A percentile compares a stretch with the other conserved stretches of the same genome.
phyloP scores from a whole-genome alignment of 2,797 vertebrate genomes.

The Enteromius viviparus region DNA sequence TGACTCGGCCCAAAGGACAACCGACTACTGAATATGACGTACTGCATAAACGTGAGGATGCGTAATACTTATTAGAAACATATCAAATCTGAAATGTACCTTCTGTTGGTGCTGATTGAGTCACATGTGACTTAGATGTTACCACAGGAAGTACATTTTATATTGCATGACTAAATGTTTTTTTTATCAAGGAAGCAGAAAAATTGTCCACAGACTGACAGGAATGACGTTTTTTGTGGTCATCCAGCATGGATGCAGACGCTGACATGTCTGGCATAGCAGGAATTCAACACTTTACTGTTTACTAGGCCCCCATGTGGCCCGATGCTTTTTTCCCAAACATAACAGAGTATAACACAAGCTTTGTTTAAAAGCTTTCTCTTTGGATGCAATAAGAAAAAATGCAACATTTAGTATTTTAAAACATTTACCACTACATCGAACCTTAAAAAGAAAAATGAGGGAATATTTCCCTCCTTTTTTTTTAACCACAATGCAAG shows the following conservation, averaged over 20 bases:
- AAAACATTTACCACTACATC: constrained; percentile 14
- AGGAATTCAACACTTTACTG: constrained; percentile 77
- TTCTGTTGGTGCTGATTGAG: not conserved
- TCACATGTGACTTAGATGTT: not conserved
- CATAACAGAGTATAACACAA: constrained; percentile 38
- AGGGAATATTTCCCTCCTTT: not conserved
- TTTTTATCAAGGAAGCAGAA: not conserved
- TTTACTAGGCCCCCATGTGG: constrained; percentile 73
- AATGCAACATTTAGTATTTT: not conserved
- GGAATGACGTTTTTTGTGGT: constrained; percentile 19
- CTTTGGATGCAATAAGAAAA: not conserved
- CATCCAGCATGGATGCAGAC: constrained; percentile 58
- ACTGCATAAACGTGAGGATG: not conserved
- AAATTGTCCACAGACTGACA: constrained; percentile 27
- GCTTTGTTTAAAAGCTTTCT: constrained; percentile 16
- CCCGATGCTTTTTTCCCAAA: constrained; percentile 4
- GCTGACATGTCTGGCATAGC: constrained; percentile 75
- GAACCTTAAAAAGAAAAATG: not conserved
- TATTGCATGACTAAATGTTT: not conserved
- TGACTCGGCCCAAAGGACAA: constrained; percentile 25
- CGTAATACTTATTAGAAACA: not conserved
- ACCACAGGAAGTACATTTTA: constrained; percentile 5
- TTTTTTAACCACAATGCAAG: not conserved
- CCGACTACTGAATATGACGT: constrained; percentile 2
- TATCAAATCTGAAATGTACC: constrained; percentile 6